Evolutionary conservation across 2,113 vertebrate species (phyloP).

Genomic region (Prionailurus viverrinus): DNA sequence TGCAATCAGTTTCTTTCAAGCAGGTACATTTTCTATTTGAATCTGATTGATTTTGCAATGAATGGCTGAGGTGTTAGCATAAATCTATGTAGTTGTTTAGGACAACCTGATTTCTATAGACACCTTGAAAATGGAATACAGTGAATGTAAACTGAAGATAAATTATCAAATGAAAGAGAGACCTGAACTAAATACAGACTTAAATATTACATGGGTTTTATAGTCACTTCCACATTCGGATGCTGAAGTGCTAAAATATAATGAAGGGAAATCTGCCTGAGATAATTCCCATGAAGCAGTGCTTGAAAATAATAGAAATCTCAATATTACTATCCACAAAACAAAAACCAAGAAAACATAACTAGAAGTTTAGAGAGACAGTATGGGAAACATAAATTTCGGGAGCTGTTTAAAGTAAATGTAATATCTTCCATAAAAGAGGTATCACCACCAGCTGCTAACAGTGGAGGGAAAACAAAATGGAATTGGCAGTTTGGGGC

Average conservation of each 20-base stretch:
- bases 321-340: slow-evolving; percentile 3
- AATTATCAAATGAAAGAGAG: slow-evolving; percentile 52
- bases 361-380: not conserved
- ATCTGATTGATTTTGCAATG: slow-evolving; percentile 77
- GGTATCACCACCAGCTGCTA: not conserved
- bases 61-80: slow-evolving; percentile 48
- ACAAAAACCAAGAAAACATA: not conserved
- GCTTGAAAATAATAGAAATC: not conserved
- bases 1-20: slow-evolving; percentile 73
- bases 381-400: not conserved
- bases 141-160: not conserved
- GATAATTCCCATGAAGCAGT: slow-evolving; percentile 32
- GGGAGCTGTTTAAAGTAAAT: not conserved
- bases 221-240: slow-evolving; percentile 37
- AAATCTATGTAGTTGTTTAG: slow-evolving; percentile 46
- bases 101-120: slow-evolving; percentile 50
- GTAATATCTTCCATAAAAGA: not conserved
- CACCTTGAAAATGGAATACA: not conserved
- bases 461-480: not conserved
- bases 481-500: not conserved
- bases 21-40: slow-evolving; percentile 59
- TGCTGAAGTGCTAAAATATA: slow-evolving; percentile 23
- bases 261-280: not conserved
- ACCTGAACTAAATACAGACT: slow-evolving; percentile 48
- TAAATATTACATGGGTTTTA: slow-evolving; percentile 62